Evolutionary conservation across 2,888 invertebrate species (phyloP), one percentile per base, ranked within the genome.

Genomic region (Timema cristinae): DNA sequence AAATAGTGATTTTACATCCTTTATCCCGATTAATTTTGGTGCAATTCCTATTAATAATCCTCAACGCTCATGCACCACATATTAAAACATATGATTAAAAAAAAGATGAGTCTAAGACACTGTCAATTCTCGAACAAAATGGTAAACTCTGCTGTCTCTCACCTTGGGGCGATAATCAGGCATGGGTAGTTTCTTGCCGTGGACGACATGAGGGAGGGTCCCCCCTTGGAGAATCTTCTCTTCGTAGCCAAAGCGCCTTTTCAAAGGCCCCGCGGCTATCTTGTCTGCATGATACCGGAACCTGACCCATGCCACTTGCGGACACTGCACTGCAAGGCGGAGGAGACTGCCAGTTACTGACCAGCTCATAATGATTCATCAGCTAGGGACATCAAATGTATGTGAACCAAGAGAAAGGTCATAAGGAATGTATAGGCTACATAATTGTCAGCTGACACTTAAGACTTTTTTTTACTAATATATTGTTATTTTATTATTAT

Each of bases 171-270:
- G 85, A 77, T 80, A 87, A 54, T 87, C 83, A 0, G 93, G 93
- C 79, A 92, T 86, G 1, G 90, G 88, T 56, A 84, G 77, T 71
- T 82, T 82, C 51, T 81, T 85, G 4, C 86, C 85, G 72, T 83
- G 82, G 70, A 86, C 84, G 56, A 85, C 79, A 77, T 91, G 88
- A 0, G 95, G 94, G 71, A 95, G 81, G 49, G 89, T 77, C 1
- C 95, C 95, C 73, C 84, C 84, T 77, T 85, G 85, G 77, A 89
- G 84, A 66, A 93, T 82, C 74, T 83, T 84, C 66, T 94, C 93
- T 74, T 87, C 80, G 77, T 91, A 92, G 2, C 93, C 94, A 79
- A 89, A 87, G 77, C 92, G 85, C 71, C 90, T 85, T 6, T 91
- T 78, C 11, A 89, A 77, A 5, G 89, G 89, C 4, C 90, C 88